These are phyloP conservation scores for Helleia helle DNA, from an alignment of 2,888 invertebrate species.

Conservation along the genomic window DNA sequence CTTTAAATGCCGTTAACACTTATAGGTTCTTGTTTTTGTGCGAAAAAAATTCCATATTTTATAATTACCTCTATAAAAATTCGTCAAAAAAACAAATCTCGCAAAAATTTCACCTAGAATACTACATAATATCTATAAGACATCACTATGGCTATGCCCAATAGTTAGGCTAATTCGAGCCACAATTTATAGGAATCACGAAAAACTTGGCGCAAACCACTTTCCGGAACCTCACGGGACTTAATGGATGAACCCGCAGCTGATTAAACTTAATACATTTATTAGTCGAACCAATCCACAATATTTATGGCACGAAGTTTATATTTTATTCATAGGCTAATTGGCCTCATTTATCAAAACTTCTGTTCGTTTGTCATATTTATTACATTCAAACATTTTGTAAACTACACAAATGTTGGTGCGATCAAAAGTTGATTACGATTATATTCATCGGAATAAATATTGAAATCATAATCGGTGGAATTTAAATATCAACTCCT, in stretches of 20 bases:
- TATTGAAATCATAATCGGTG: neutral
- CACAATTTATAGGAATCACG: too few species aligned
- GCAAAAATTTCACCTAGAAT: too few species aligned
- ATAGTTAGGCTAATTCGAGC: too few species aligned
- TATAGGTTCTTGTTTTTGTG: too few species aligned
- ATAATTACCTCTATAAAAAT: too few species aligned
- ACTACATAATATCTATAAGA: too few species aligned
- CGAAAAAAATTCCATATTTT: too few species aligned
- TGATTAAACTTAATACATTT: slow-evolving; percentile 4
- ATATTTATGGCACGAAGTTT: slow-evolving; percentile 5
- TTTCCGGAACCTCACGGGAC: neutral
- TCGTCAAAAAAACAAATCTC: too few species aligned
- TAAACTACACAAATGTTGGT: neutral
- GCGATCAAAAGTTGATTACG: neutral
- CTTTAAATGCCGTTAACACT: too few species aligned
- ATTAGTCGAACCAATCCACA: slow-evolving; percentile 2
- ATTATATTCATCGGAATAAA: neutral
- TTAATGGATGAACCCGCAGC: slow-evolving; percentile 3
- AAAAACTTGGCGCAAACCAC: neutral
- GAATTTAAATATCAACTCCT: too few species aligned
- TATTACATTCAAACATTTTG: neutral
- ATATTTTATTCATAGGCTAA: slow-evolving; percentile 8
- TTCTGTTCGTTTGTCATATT: slow-evolving; percentile 5
- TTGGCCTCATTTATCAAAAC: neutral
- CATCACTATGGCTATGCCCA: too few species aligned